A percentile compares a stretch with the other conserved stretches of the same genome.
phyloP scores from a whole-genome alignment of 2,797 vertebrate species.

The Pseudochirops corinnae region DNA sequence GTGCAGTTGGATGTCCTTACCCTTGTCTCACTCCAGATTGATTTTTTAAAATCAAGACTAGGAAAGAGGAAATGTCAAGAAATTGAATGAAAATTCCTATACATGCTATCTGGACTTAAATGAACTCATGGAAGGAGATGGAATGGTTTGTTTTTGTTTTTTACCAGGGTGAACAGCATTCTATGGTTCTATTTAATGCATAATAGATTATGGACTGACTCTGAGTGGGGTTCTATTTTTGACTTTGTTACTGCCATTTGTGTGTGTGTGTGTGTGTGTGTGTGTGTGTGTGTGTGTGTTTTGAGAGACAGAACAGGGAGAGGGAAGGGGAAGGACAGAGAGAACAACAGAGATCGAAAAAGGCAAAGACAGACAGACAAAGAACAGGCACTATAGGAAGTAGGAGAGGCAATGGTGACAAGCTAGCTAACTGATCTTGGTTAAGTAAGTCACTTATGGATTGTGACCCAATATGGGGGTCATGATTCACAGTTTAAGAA shows the following conservation, averaged over 20 bases:
- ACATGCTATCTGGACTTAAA: conserved; percentile 70
- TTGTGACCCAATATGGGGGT: too few species aligned
- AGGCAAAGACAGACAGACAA: not conserved
- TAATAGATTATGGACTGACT: not conserved
- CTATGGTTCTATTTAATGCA: conserved; percentile 32
- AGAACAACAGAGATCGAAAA: not conserved
- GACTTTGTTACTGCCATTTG: not conserved
- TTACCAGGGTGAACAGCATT: not conserved
- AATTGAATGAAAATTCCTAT: conserved; percentile 38
- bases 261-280: not conserved
- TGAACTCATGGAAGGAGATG: conserved; percentile 64
- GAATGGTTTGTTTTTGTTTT: not conserved
- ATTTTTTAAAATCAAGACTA: conserved; percentile 60
- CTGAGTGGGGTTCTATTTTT: conserved; percentile 37
- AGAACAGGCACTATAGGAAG: not conserved
- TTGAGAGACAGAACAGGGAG: not conserved
- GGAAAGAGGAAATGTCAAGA: conserved; percentile 71
- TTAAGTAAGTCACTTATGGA: not conserved
- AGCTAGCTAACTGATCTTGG: not conserved
- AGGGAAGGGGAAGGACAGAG: not conserved
- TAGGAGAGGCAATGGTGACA: not conserved
- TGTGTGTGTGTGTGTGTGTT: not conserved
- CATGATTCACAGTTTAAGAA: too few species aligned
- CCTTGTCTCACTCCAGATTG: conserved; percentile 68
- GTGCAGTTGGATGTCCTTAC: conserved; percentile 59